These are phyloP conservation scores for Lithophane leautieri DNA, from an alignment of 2,888 invertebrate genomes.

Conservation along the genomic window DNA sequence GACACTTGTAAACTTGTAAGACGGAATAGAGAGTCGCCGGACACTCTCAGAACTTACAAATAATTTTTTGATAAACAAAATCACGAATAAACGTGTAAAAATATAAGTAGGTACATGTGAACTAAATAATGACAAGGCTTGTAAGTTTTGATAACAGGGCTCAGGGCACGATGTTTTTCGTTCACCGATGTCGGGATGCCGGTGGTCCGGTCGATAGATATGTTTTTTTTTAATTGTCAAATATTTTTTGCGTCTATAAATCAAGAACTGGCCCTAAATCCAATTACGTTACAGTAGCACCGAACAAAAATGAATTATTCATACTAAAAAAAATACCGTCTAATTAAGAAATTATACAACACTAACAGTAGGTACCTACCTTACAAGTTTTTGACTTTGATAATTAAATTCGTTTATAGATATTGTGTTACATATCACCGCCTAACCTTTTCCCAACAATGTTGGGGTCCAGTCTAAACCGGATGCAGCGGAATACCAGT, in stretches of 20 bases:
- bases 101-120: no score
- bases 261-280: not conserved
- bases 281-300: not conserved
- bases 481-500: no score
- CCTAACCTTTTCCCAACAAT: no score
- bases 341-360: slow-evolving; percentile 4
- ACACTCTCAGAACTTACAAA: no score
- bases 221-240: not conserved
- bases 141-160: no score
- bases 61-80: no score
- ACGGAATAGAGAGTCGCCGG: no score
- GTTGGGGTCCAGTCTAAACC: no score
- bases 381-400: slow-evolving; percentile 6
- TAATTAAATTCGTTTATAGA: slow-evolving; percentile 20
- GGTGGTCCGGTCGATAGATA: not conserved
- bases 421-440: not conserved
- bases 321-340: not conserved
- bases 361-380: not conserved
- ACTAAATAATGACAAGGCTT: no score
- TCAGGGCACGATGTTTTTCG: not conserved
- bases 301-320: not conserved
- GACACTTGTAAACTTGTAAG: no score
- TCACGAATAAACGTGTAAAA: no score
- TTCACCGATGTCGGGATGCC: not conserved
- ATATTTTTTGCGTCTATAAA: not conserved